These are phyloP conservation scores for Pogonognathellus flavescens DNA, from an alignment of 1,140 invertebrate species.

Conservation along the genomic window DNA sequence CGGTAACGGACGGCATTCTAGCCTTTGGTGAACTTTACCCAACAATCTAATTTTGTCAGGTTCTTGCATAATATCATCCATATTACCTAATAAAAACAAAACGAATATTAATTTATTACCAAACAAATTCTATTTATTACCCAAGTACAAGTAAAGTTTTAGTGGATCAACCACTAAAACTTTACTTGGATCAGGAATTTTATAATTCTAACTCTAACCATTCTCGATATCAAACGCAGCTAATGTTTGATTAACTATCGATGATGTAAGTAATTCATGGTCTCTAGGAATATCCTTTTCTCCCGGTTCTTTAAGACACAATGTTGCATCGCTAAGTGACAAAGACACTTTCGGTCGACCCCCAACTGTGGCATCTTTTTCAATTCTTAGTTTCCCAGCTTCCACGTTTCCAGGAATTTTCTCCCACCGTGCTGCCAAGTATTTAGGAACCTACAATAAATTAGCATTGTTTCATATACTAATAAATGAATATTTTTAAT, in stretches of 20 bases:
- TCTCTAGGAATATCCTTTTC: constrained; percentile 87
- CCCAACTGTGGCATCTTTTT: constrained; percentile 70
- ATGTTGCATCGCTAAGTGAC: constrained; percentile 78
- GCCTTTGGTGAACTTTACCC: constrained; percentile 92
- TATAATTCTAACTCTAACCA: background rate
- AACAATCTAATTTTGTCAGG: constrained; percentile 87
- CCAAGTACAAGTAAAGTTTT: too few species aligned
- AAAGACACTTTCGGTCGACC: constrained; percentile 81
- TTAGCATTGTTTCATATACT: too few species aligned
- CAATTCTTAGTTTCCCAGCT: constrained; percentile 84
- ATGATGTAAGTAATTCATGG: constrained; percentile 89
- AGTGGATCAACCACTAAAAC: too few species aligned
- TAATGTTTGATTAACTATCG: constrained; percentile 87
- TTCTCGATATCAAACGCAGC: constrained; percentile 83
- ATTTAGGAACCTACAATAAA: constrained; percentile 83
- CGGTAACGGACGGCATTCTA: constrained; percentile 91
- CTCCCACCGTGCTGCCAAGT: constrained; percentile 92
- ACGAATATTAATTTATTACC: background rate
- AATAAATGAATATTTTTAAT: too few species aligned
- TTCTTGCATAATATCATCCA: constrained; percentile 29
- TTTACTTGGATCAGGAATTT: background rate
- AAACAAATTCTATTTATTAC: background rate
- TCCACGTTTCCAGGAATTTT: constrained; percentile 82
- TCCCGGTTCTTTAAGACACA: constrained; percentile 79
- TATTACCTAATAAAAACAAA: background rate